Base-by-base conservation (phyloP, 1,140 invertebrate species). In the Bombyx mandarina region DNA sequence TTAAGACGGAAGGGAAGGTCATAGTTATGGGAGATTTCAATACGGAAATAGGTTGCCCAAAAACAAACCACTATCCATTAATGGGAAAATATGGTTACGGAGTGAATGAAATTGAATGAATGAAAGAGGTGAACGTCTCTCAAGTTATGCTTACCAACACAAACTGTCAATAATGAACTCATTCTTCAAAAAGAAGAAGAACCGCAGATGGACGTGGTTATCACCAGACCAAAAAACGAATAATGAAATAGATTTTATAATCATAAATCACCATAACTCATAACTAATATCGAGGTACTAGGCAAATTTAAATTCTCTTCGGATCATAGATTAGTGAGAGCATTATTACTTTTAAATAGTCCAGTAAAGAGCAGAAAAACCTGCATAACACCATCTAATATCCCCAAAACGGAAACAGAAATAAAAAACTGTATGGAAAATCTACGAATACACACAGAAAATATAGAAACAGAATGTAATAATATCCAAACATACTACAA, bases 101-200 rank as follows among this genome's bases (percentile, higher is more conserved):
- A 60, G 52, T 45, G 9, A n/a, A 59, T 8, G 12, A 18, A n/a
- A n/a, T n/a, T n/a, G 12, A 18, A 18, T 18, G 12, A 67, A 61
- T 50, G 59, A 67, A 58, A 63, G 65, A 61, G 61, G 61, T 8
- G 54, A 63, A 46, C 50, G 45, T 18, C 48, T 67, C 18, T 12
- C 64, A 54, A 43, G 12, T 10, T 65, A 61, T 52, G 60, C 58
- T 45, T 49, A 47, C 7, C 43, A 63, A 61, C 42, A 68, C 43
- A 65, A 65, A 59, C 35, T 68, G 42, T 61, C 58, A 52, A 63
- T 71, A 57, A 65, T 65, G 56, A 65, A 71, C 55, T 53, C 63
- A 53, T 63, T 61, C 49, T 65, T 63, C 44, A 65, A 67, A 50
- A 63, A 55, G 50, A 63, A 62, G 54, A 44, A 63, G 22, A 63